Base-by-base conservation (phyloP, 2,888 invertebrate genomes). In the Lypha dubia region DNA sequence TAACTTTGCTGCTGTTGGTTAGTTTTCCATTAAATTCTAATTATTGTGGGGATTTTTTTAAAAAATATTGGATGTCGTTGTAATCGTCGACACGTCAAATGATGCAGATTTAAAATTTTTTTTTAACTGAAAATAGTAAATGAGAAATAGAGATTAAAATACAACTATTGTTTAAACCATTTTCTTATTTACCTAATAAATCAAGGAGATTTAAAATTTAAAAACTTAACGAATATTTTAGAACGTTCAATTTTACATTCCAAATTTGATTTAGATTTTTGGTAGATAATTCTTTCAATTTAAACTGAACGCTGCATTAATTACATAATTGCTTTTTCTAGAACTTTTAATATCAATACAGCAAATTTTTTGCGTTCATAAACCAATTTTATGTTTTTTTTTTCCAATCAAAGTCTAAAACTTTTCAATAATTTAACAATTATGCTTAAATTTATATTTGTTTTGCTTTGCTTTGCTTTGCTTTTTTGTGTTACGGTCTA, bases 341-440 rank as follows among this genome's bases (percentile, higher is more conserved):
- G 5, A 5, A 20, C 13, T 38, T 22, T 15, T 4, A 20, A 11
- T 20, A 38, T 38, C 7, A 7, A 7, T 1, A 15, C 1, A 38
- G 20, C 8, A 17, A 20, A 11, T 24, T 44, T n/a, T 3, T 22
- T 62, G 17, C 13, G 5, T 15, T 41, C 13, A n/a, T n/a, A n/a
- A n/a, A n/a, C 8, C 9, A 35, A 28, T 28, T 28, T 28, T 44
- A n/a, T n/a, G n/a, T 62, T 63, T 44, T 24, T 3, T 44, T 44
- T 20, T 13, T 13, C n/a, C n/a, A 65, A 65, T 49, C 49, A 56
- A 8, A 32, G 28, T 35, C 11, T 0, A 3, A 3, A 35, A 13
- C 4, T 46, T 73, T 38, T 49, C 13, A 46, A 65, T 32, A 65
- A 11, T 28, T 49, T 11, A 38, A 60, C n/a, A 58, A 58, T 46